Conservation (phyloP, 2,113 vertebrate species). For the Chaetodon auriga region DNA sequence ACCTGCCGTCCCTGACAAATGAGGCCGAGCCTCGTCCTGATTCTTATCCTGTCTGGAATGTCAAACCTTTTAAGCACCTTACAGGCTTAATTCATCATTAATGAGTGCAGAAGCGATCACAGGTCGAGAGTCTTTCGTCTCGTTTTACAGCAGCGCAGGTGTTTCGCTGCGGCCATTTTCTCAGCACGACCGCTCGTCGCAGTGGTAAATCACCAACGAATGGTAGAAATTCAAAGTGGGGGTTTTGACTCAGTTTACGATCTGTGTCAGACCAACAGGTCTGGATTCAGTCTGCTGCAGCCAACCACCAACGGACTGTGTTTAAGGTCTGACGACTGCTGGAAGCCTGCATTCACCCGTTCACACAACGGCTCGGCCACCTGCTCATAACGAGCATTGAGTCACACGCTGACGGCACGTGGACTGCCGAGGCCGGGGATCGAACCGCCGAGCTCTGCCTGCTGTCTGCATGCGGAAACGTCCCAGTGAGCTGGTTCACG, state of each 20-base stretch:
- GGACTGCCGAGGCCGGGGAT: no score
- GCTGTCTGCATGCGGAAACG: no score
- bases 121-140: background rate
- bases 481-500: no score
- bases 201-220: background rate
- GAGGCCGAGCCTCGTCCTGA: background rate
- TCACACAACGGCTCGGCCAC: no score
- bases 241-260: no score
- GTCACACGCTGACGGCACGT: no score
- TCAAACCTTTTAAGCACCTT: conserved; percentile 13
- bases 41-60: background rate
- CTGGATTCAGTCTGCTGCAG: no score
- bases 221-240: background rate
- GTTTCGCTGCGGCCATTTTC: background rate
- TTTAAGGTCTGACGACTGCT: no score
- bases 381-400: no score
- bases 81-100: conserved; percentile 21
- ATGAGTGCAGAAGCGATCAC: background rate
- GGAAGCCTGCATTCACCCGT: no score
- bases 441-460: no score
- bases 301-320: no score
- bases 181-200: background rate
- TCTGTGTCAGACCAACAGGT: background rate
- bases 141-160: background rate
- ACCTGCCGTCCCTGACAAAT: conserved; percentile 6